Conservation (phyloP, 2,113 vertebrate species). For the Salvelinus alpinus region DNA sequence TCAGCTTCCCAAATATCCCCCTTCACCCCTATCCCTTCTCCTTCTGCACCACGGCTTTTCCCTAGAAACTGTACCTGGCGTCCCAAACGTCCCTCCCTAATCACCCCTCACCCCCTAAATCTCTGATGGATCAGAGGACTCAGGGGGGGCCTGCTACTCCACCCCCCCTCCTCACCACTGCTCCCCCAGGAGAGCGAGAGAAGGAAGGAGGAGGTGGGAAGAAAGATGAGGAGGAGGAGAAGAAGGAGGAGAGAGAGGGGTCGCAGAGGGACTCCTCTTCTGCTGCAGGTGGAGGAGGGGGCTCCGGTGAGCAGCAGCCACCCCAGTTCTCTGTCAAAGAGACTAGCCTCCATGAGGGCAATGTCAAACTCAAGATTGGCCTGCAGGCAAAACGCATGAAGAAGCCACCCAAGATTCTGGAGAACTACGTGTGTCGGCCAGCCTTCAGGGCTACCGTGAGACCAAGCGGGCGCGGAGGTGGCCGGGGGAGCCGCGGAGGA, state of each 20-base stretch:
- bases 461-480: conserved; percentile 64
- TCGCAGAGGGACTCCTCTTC: conserved; percentile 28
- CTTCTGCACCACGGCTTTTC: background rate
- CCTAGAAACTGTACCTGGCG: conserved; percentile 53
- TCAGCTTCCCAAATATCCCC: conserved; percentile 47
- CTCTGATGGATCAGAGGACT: conserved; percentile 78
- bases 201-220: conserved; percentile 75
- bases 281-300: conserved; percentile 37
- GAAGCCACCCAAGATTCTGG: conserved; percentile 96
- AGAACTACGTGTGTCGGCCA: conserved; percentile 96
- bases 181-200: conserved; percentile 66
- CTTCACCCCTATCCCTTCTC: conserved; percentile 1
- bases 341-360: conserved; percentile 91
- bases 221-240: conserved; percentile 77
- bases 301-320: conserved; percentile 57
- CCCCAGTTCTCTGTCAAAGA: conserved; percentile 95
- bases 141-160: conserved; percentile 71
- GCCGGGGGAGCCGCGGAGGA: conserved; percentile 51
- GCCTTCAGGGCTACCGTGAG: conserved; percentile 91
- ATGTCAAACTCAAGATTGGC: conserved; percentile 94
- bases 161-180: conserved; percentile 65
- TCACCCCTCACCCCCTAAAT: conserved; percentile 38
- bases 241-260: conserved; percentile 69
- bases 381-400: conserved; percentile 96
- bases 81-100: conserved; percentile 41